phyloP scores from a whole-genome alignment of 2,113 vertebrate species.

The Albula glossodonta region DNA sequence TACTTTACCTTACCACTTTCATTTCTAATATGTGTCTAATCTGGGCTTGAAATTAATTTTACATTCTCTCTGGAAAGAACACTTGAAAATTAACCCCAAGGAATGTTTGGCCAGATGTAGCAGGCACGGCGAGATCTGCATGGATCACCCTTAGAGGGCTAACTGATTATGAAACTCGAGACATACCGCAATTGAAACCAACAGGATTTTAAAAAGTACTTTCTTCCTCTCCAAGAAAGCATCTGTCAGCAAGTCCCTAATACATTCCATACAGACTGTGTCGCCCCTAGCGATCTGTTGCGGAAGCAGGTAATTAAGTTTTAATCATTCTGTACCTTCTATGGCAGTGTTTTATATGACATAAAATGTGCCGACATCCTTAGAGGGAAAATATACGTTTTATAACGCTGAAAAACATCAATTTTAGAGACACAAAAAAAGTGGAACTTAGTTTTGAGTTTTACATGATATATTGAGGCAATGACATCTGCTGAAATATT shows the following conservation, averaged over 20 bases:
- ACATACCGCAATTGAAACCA: neutral
- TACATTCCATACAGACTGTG: constrained; percentile 15
- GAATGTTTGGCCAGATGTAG: neutral
- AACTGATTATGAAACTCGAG: neutral
- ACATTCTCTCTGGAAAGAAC: neutral
- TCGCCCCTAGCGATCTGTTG: constrained; percentile 5
- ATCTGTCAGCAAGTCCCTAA: constrained; percentile 17
- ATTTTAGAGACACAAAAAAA: neutral
- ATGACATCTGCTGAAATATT: neutral
- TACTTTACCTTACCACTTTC: neutral
- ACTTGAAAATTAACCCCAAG: constrained; percentile 3
- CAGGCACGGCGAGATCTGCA: neutral
- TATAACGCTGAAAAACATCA: neutral
- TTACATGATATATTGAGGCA: neutral
- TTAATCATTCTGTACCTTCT: constrained; percentile 15
- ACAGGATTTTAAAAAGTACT: constrained; percentile 1
- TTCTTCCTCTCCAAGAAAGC: constrained; percentile 12
- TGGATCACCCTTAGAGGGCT: neutral
- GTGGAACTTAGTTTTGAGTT: neutral
- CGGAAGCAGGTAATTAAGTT: constrained; percentile 7
- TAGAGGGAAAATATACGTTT: neutral
- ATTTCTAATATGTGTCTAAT: neutral
- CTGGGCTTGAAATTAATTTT: constrained; percentile 8
- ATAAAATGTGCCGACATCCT: neutral
- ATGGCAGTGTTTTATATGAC: neutral